These are phyloP conservation scores for Hypanus sabinus DNA, from an alignment of 2,113 vertebrate species.

Conservation along the genomic window DNA sequence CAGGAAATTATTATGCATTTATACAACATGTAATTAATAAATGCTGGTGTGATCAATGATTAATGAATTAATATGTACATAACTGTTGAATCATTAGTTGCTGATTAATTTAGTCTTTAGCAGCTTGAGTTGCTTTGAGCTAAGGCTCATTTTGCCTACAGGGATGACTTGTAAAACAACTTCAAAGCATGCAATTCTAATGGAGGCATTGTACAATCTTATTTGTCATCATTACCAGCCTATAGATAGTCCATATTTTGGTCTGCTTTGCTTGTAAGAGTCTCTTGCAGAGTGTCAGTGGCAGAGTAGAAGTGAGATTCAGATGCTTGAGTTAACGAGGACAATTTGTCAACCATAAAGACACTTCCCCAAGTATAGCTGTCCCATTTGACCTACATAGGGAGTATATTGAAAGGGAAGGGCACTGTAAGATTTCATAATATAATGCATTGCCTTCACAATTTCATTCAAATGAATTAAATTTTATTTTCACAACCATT, in stretches of 20 bases:
- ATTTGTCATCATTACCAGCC: slow-evolving; percentile 28
- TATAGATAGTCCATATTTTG: background rate
- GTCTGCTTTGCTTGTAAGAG: background rate
- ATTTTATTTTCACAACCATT: background rate
- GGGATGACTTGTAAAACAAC: slow-evolving; percentile 17
- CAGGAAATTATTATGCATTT: background rate
- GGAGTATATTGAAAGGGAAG: slow-evolving; percentile 14
- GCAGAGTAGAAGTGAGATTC: background rate
- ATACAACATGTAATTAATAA: slow-evolving; percentile 19
- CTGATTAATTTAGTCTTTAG: background rate
- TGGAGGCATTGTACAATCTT: background rate
- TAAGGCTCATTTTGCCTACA: background rate
- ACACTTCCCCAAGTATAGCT: background rate
- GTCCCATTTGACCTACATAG: slow-evolving; percentile 21
- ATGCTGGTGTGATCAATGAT: slow-evolving; percentile 22
- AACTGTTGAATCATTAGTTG: background rate
- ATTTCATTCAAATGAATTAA: background rate
- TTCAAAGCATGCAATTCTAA: background rate
- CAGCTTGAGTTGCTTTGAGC: background rate
- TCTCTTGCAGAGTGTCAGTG: background rate
- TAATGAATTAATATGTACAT: slow-evolving; percentile 8
- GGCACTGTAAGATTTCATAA: background rate
- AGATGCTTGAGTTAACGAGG: slow-evolving; percentile 8
- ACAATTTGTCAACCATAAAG: slow-evolving; percentile 1
- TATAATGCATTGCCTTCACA: background rate